Base-by-base conservation (phyloP, 37 sponge, comb jelly and placozoan genomes). In the Dysidea cf. avara region DNA sequence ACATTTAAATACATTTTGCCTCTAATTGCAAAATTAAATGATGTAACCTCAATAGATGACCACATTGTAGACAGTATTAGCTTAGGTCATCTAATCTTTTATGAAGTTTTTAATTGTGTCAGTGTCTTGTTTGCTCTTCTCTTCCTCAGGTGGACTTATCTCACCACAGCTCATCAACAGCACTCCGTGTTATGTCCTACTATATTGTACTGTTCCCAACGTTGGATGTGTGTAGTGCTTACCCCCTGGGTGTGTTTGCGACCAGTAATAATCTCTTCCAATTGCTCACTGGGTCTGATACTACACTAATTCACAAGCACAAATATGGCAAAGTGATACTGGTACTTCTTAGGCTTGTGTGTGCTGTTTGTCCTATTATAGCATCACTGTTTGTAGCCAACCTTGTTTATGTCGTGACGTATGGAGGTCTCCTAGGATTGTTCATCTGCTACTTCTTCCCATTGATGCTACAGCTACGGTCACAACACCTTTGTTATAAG, bases 131-230 rank as follows among this genome's bases (percentile, higher is more conserved):
- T n/a, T n/a, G n/a, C n/a, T 57, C 52, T 49, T 39, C 31, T 56
- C 40, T n/a, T 30, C 25, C 67, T 11, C 77, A 85, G 91, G 70
- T 82, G 37, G 35, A 29, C 1, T 25, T 71, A 49, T 56, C 78
- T 14, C 26, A 53, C 16, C 3, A n/a, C 16, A 47, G 56, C 9
- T 22, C 29, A 39, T 53, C 61, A 22, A n/a, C 75, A 3, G 66
- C 63, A 2, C 82, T 90, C 0, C 69, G 84, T 13, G 59, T 75
- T 40, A 62, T 89, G 36, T 75, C 92, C 28, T 95, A 95, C 68
- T 81, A 77, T 61, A 73, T 95, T 39, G 74, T 95, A 39, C 66
- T 95, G 29, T 95, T 90, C 69, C 96, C 96, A 24, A 83, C 93
- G 24, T 16, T 95, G 49, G 96, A 95, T 53, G 85, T 95, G 32